Percentiles rank a stretch among this genome's conserved stretches.
Conservation (phyloP, 2,888 invertebrate species). For the Ischnus inquisitorius region DNA sequence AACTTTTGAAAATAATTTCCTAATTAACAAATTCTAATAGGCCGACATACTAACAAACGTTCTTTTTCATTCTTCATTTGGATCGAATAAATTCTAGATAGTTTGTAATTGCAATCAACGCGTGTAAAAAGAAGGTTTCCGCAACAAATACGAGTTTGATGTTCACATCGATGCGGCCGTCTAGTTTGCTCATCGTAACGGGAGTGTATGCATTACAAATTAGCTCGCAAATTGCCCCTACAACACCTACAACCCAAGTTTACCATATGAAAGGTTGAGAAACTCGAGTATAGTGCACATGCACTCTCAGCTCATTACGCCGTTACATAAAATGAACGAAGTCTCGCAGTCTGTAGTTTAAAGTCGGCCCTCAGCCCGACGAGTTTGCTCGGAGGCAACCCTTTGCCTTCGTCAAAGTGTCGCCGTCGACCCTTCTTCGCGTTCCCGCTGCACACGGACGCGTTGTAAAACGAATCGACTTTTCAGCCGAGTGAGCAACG, state of each 20-base stretch:
- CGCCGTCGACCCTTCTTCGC: conserved; percentile 34
- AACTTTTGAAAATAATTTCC: too few species aligned
- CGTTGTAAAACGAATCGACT: conserved; percentile 54
- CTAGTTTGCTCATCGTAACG: not conserved
- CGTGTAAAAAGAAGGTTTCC: not conserved
- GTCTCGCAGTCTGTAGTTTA: conserved; percentile 21
- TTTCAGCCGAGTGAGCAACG: conserved; percentile 55
- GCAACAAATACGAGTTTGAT: not conserved
- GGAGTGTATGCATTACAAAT: not conserved
- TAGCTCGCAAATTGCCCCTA: not conserved
- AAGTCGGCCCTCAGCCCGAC: conserved; percentile 5
- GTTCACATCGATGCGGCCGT: too few species aligned
- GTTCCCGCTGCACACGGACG: conserved; percentile 32
- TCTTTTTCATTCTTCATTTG: not conserved
- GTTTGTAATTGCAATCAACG: not conserved
- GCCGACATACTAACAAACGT: too few species aligned
- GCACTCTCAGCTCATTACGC: conserved; percentile 55
- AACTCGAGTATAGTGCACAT: conserved; percentile 29
- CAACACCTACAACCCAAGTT: not conserved
- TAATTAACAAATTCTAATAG: too few species aligned
- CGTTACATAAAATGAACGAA: conserved; percentile 61
- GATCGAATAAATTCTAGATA: not conserved
- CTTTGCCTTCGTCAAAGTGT: conserved; percentile 57
- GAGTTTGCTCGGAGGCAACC: conserved; percentile 23
- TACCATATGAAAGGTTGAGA: conserved; percentile 27